Base-by-base conservation (phyloP, 2,888 invertebrate species). In the Andrena praecox region DNA sequence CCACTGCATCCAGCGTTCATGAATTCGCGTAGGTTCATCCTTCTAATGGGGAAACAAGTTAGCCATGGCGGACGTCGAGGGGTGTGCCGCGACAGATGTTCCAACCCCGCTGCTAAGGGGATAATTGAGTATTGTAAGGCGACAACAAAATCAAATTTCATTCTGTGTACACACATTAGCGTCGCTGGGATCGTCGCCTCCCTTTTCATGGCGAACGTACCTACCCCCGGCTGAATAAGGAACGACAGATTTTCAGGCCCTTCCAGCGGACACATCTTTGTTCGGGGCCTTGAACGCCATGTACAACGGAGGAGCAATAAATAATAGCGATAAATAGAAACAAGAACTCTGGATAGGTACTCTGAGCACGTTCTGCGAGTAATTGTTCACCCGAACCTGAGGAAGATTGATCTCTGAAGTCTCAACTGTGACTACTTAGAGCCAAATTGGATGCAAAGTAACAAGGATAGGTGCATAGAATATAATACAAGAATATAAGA, bases 51-150 rank as follows among this genome's bases (percentile, higher is more conserved):
- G 78, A 89, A 84, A 88, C 89, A 86, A 89, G 88, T 87, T 86
- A 78, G 80, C 50, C 78, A 71, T 73, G 77, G 81, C 78, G 72
- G n/a, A 62, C 48, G 54, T 8, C 60, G 66, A 72, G 80, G 83
- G 83, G 80, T 77, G 85, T 79, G 74, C 48, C 85, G 74, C 84
- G 86, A 89, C 90, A 90, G 89, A 87, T 91, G 92, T 89, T 88
- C 48, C 85, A 71, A 56, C 77, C 78, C 86, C 78, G 84, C 73
- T 82, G 75, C 77, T 50, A 74, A 80, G 76, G 86, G 86, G 90
- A 91, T 93, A 93, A 93, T 93, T 93, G 93, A 93, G 93, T 93
- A 93, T 93, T 93, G 92, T 91, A 90, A 89, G 91, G 89, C 91
- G 91, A 93, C 93, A 93, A 93, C 89, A 93, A 93, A 93, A 93